These are phyloP conservation scores for Lepidocyrtoides sp. DNA, from an alignment of 2,888 invertebrate species.

Conservation along the genomic window DNA sequence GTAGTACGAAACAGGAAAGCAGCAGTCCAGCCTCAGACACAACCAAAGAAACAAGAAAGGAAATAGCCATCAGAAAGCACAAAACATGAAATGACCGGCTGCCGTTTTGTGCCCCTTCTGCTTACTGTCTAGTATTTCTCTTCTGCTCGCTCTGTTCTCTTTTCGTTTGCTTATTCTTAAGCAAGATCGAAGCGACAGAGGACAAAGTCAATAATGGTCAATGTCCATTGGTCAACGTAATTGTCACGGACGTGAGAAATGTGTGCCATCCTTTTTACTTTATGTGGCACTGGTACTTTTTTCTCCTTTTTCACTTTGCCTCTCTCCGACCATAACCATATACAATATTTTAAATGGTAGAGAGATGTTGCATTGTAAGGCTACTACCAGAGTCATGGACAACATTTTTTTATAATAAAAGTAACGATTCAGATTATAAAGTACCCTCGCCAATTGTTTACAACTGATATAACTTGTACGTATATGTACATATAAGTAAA, in stretches of 20 bases:
- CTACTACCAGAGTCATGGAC: slow-evolving; percentile 10
- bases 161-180: slow-evolving; percentile 1
- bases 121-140: slow-evolving; percentile 40
- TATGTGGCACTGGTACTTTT: neutral
- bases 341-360: neutral
- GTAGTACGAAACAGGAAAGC: neutral
- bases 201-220: slow-evolving; percentile 70
- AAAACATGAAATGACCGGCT: slow-evolving; percentile 57
- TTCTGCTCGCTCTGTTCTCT: neutral
- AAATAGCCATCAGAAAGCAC: slow-evolving; percentile 51
- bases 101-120: slow-evolving; percentile 40
- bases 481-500: neutral
- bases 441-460: slow-evolving; percentile 3
- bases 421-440: slow-evolving; percentile 9
- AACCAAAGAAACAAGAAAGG: slow-evolving; percentile 21
- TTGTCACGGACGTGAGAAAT: slow-evolving; percentile 72
- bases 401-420: slow-evolving; percentile 18
- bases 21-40: neutral
- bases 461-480: neutral
- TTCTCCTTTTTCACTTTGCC: slow-evolving; percentile 1
- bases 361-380: neutral
- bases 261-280: slow-evolving; percentile 55
- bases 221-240: slow-evolving; percentile 71
- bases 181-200: slow-evolving; percentile 22
- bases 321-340: neutral